Evolutionary conservation across 92 coral and sea anemone species (phyloP).

Genomic region (Phenganax stokvisi): DNA sequence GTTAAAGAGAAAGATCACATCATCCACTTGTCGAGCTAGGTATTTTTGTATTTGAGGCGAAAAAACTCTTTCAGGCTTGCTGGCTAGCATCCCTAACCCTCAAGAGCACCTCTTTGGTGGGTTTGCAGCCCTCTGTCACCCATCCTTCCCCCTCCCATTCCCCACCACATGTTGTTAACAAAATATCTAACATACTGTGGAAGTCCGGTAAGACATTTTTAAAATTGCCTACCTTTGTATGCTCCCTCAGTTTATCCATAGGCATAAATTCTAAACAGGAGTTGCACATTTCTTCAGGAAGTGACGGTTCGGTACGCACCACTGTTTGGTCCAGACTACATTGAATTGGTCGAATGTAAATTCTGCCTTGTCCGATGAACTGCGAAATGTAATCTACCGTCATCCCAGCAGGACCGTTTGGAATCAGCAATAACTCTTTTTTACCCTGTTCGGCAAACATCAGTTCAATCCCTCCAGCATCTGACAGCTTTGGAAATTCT

Average conservation of each 20-base stretch:
- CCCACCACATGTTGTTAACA: no score
- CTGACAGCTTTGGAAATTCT: constrained; percentile 39
- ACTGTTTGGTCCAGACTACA: no score
- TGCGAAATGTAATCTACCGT: constrained; percentile 32
- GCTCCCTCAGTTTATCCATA: constrained; percentile 48
- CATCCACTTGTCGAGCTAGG: neutral
- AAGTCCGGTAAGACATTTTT: neutral
- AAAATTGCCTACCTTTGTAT: constrained; percentile 38
- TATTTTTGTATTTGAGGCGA: neutral
- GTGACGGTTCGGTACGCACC: constrained; percentile 19
- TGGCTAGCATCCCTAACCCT: neutral
- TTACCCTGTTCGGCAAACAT: constrained; percentile 43
- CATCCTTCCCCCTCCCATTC: no score
- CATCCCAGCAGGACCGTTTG: constrained; percentile 41
- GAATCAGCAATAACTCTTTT: constrained; percentile 25
- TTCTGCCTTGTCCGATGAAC: constrained; percentile 35
- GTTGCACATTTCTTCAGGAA: constrained; percentile 44
- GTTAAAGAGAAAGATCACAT: constrained; percentile 1
- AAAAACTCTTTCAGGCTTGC: neutral
- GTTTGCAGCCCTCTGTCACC: no score
- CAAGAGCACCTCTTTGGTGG: no score
- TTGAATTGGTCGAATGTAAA: no score
- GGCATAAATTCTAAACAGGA: constrained; percentile 37
- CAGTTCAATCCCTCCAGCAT: constrained; percentile 34
- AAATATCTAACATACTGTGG: neutral